Evolutionary conservation across 1,140 invertebrate species (phyloP), one percentile per base, ranked within the genome.

Genomic region (Liolophura sinensis): DNA sequence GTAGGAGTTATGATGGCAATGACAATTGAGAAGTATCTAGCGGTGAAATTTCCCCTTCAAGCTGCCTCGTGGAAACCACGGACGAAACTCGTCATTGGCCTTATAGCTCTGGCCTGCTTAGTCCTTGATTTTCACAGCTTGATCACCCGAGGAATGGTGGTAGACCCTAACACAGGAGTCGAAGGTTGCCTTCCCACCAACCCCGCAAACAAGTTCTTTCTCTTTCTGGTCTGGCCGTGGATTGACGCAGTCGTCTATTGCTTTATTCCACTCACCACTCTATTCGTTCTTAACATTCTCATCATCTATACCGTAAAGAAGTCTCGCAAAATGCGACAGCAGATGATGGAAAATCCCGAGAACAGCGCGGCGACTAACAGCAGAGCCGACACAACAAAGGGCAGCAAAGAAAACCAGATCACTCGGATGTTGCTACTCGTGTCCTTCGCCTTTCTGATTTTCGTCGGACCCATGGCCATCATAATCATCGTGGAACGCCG

Each of bases 391-490:
- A 15, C 11, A 4, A 6, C 27, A 5, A 22, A 24, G 3, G 25
- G 50, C 11, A 40, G 46, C n/a, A 57, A 24, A 25, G 22, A 57
- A 57, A 27, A 11, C 15, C 63, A 67, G 22, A 51, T 67, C 49
- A 67, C 65, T 14, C 46, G 61, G 31, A 67, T 67, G 65, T 60
- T 60, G 1, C 49, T 67, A 54, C 54, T 67, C 50, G 60, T 60
- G 31, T 67, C 65, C 27, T 18, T 57, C 25, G 24, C 55, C 58
- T 67, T 67, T 55, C 51, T 67, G 60, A 49, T 60, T 31, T 27
- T 67, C 18, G 60, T 60, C 9, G 25, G 51, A 7, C 65, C 65
- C 11, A 60, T 67, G 18, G 65, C 65, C 27, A 46, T 67, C 14
- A 56, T 52, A 18, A 11, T 67, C 20, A 22, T 67, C 22, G 51